A percentile compares a stretch with the other conserved stretches of the same genome.
Conservation (phyloP, 2,888 invertebrate genomes). For the Hydraecia micacea region DNA sequence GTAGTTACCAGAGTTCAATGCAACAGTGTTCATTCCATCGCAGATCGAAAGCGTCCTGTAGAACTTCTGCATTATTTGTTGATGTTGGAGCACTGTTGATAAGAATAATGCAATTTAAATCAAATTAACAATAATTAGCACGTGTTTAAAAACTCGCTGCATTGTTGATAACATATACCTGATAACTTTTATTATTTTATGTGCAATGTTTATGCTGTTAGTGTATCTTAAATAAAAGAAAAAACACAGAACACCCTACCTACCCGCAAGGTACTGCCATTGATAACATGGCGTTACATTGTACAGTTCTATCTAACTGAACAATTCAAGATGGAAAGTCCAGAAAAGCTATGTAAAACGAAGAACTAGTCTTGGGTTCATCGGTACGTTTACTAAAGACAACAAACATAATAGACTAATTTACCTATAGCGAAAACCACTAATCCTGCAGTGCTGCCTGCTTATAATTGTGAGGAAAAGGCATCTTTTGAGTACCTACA, state of each 20-base stretch:
- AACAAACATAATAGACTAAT: too few relatives aligned
- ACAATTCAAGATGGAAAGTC: too few relatives aligned
- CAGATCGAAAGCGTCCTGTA: slow-evolving; percentile 95
- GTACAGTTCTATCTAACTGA: too few relatives aligned
- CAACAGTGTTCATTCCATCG: slow-evolving; percentile 79
- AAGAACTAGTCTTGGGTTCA: neutral
- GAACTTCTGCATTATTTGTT: slow-evolving; percentile 95
- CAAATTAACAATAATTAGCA: neutral
- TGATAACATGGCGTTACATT: neutral
- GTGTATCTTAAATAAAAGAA: neutral
- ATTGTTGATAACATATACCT: too few relatives aligned
- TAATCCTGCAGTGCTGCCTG: too few relatives aligned
- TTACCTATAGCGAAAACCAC: too few relatives aligned
- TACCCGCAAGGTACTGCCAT: neutral
- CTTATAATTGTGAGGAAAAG: neutral
- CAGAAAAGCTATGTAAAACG: neutral
- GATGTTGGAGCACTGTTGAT: slow-evolving; percentile 92
- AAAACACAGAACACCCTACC: neutral
- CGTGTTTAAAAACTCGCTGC: neutral
- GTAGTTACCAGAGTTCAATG: slow-evolving; percentile 68
- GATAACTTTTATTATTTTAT: too few relatives aligned
- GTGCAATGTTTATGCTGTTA: too few relatives aligned
- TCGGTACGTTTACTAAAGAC: neutral
- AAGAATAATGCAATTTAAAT: slow-evolving; percentile 28
- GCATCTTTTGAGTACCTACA: neutral